A percentile compares a stretch with the other conserved stretches of the same genome.
Evolutionary conservation across 92 coral and sea anemone genomes (phyloP).

Genomic region (Phymanthus crucifer): DNA sequence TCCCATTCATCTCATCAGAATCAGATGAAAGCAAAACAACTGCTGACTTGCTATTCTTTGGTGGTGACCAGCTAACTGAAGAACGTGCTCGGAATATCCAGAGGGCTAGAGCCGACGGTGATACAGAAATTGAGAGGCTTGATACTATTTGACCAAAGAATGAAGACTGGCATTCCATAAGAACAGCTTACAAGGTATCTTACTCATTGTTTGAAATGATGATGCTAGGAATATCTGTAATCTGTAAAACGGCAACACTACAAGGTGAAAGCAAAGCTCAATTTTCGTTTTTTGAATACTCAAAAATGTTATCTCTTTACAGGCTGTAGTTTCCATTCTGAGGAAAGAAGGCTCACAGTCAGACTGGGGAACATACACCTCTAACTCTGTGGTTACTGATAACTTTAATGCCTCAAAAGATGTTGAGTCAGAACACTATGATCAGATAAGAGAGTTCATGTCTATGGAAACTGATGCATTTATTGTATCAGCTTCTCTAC

Average conservation of each 20-base stretch:
- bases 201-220: no score
- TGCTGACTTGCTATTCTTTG: slow-evolving; percentile 46
- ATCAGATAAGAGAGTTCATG: slow-evolving; percentile 42
- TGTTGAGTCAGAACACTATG: slow-evolving; percentile 37
- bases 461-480: slow-evolving; percentile 46
- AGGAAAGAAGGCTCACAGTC: slow-evolving; percentile 3
- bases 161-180: slow-evolving; percentile 63
- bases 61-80: slow-evolving; percentile 59
- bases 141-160: slow-evolving; percentile 58
- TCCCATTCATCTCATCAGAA: neutral
- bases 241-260: no score
- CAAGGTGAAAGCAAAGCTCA: no score
- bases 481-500: slow-evolving; percentile 39
- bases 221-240: no score
- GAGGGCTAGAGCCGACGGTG: slow-evolving; percentile 49
- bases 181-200: slow-evolving; percentile 56
- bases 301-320: slow-evolving; percentile 18
- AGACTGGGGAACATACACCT: slow-evolving; percentile 37
- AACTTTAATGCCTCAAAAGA: slow-evolving; percentile 34
- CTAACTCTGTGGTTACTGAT: slow-evolving; percentile 38
- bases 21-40: no score
- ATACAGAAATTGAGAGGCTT: slow-evolving; percentile 24
- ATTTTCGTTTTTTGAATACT: no score
- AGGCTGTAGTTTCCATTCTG: slow-evolving; percentile 35
- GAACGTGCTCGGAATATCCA: slow-evolving; percentile 64